These are phyloP conservation scores for Agrochola lychnidis DNA, from an alignment of 2,888 invertebrate genomes.

Conservation along the genomic window DNA sequence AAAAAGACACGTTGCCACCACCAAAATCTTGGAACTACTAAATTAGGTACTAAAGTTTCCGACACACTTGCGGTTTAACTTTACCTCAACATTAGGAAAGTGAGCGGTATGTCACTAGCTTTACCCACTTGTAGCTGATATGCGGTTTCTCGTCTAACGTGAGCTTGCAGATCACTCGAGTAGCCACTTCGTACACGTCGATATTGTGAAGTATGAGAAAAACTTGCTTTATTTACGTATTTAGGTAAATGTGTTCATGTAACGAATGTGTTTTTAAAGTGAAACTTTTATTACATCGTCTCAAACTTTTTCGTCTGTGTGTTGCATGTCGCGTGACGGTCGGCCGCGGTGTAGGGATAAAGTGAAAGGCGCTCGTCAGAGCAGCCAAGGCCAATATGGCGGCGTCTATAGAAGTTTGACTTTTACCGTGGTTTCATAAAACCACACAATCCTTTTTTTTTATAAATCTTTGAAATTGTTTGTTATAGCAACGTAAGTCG, in stretches of 20 bases:
- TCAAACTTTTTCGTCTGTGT: too few relatives aligned
- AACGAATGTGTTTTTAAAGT: too few relatives aligned
- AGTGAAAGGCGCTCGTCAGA: too few relatives aligned
- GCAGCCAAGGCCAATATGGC: too few relatives aligned
- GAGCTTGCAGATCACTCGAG: slow-evolving; percentile 58
- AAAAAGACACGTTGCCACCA: slow-evolving; percentile 52
- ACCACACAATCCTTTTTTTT: too few relatives aligned
- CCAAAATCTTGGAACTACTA: slow-evolving; percentile 64
- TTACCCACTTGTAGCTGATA: slow-evolving; percentile 80
- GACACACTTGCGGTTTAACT: slow-evolving; percentile 77
- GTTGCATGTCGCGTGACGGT: too few relatives aligned
- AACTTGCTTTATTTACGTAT: slow-evolving; percentile 21
- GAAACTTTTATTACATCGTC: too few relatives aligned
- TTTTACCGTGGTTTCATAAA: too few relatives aligned
- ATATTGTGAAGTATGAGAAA: slow-evolving; percentile 44
- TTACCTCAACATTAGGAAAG: slow-evolving; percentile 78
- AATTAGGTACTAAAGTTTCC: slow-evolving; percentile 71
- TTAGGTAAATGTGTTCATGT: slow-evolving; percentile 9
- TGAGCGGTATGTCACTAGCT: slow-evolving; percentile 79
- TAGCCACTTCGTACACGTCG: slow-evolving; percentile 47
- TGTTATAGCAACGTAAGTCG: too few relatives aligned
- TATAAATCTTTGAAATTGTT: too few relatives aligned
- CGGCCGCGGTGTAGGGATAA: too few relatives aligned
- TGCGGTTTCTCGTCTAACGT: slow-evolving; percentile 76
- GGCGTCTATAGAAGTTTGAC: too few relatives aligned